Evolutionary conservation across 2,797 vertebrate genomes (phyloP), one percentile per base, ranked within the genome.

Genomic region (Phrynocephalus vlangalii): DNA sequence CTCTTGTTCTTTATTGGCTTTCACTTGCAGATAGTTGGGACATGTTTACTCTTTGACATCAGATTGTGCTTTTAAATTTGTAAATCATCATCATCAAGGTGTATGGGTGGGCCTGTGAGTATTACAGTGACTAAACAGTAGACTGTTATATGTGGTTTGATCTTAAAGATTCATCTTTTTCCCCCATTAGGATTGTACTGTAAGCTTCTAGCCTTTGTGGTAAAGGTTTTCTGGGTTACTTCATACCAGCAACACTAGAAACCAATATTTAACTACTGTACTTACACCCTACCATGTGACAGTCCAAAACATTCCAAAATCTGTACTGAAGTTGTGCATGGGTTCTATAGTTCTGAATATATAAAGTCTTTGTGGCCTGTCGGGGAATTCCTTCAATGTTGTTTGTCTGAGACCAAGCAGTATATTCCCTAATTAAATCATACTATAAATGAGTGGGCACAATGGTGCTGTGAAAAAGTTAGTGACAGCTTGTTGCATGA

Each of bases 401-500:
- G 18, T 18, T 16, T 20, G 26, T 52, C 30, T 79, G 24, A 79
- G 5, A 4, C 60, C 22, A 82, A 87, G 18, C 30, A 20, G 72
- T 82, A 6, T 71, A n/a, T 60, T 48, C 67, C 56, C n/a, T 83
- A 10, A 70, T 70, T 71, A 79, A 79, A 78, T 50, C 33, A 79
- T 73, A 71, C 26, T 33, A 79, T 28, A 83, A 78, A 44, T 56
- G 10, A 77, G 30, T 38, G 1, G 77, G 67, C 28, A 48, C 30
- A 6, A 13, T 33, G 8, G 76, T n/a, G 50, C 28, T 79, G 56
- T 33, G 52, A 16, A 50, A 88, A 82, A 83, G 33, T 63, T 50
- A 28, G 11, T 84, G 75, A 24, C 87, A 71, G 82, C 82, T 84
- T 88, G 38, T 79, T 79, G 50, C 13, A 11, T 52, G 16, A 84